Conservation (phyloP, 1,140 invertebrate genomes). For the Yoshiicerus persimilis region DNA sequence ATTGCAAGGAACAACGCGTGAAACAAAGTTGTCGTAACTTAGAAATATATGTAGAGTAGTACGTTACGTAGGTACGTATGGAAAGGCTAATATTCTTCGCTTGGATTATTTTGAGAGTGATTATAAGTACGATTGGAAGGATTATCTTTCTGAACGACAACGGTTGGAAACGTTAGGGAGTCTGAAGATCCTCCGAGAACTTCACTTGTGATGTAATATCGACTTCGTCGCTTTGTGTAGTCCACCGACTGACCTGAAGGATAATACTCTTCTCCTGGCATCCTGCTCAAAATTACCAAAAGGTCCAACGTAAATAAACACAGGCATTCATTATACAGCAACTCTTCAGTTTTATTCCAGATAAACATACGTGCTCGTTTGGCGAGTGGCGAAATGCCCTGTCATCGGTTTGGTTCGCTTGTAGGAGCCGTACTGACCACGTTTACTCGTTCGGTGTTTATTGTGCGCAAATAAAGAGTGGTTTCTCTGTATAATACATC, state of each 20-base stretch:
- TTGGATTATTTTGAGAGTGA: background rate
- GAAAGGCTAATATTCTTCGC: background rate
- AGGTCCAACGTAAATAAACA: too few species aligned
- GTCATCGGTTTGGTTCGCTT: background rate
- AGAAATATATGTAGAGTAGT: background rate
- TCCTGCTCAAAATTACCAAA: background rate
- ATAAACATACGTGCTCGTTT: background rate
- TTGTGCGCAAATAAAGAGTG: conserved; percentile 81
- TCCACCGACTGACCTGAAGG: background rate
- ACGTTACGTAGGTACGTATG: background rate
- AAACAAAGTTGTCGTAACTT: background rate
- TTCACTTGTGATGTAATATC: background rate
- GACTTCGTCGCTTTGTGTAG: background rate
- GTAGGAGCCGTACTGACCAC: background rate
- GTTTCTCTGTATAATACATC: conserved; percentile 72
- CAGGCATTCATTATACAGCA: too few species aligned
- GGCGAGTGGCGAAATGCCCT: background rate
- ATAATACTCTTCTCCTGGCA: background rate
- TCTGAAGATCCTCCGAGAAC: background rate
- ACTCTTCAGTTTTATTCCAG: background rate
- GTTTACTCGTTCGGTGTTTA: background rate
- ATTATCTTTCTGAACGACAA: background rate
- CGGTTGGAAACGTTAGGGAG: background rate
- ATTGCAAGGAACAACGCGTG: background rate
- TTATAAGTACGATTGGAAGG: background rate